Evolutionary conservation across 92 coral and sea anemone species (phyloP).

Genomic region (Siderastrea siderea): DNA sequence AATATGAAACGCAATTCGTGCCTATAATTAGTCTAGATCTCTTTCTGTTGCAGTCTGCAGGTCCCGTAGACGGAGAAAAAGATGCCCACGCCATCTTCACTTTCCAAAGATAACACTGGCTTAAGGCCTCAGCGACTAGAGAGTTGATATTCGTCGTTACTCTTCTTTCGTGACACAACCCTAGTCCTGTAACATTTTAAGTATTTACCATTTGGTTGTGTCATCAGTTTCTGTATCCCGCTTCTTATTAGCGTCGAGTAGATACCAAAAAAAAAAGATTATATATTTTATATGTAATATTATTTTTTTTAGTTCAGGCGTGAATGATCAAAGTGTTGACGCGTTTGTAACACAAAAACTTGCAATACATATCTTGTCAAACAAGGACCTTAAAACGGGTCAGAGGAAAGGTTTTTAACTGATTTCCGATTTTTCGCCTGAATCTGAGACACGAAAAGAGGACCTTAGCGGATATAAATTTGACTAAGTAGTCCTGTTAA

Average conservation of each 20-base stretch:
- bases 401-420: too few relatives aligned
- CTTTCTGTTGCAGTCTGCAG: constrained; percentile 63
- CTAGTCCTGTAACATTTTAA: background rate
- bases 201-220: background rate
- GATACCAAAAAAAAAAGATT: too few relatives aligned
- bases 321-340: too few relatives aligned
- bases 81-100: constrained; percentile 85
- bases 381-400: too few relatives aligned
- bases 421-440: too few relatives aligned
- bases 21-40: background rate
- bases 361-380: too few relatives aligned
- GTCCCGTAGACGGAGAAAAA: constrained; percentile 76
- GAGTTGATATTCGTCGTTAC: background rate
- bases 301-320: too few relatives aligned
- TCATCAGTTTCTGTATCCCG: background rate
- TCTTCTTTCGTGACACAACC: background rate
- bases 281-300: too few relatives aligned
- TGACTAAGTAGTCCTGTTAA: too few relatives aligned
- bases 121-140: background rate
- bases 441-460: too few relatives aligned
- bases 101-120: constrained; percentile 62
- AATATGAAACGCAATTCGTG: background rate
- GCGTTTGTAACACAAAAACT: too few relatives aligned
- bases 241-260: background rate
- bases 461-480: too few relatives aligned